Percentiles rank a stretch among this genome's conserved stretches.
Evolutionary conservation across 2,888 invertebrate species (phyloP).

Genomic region (Diarsia dahlii): DNA sequence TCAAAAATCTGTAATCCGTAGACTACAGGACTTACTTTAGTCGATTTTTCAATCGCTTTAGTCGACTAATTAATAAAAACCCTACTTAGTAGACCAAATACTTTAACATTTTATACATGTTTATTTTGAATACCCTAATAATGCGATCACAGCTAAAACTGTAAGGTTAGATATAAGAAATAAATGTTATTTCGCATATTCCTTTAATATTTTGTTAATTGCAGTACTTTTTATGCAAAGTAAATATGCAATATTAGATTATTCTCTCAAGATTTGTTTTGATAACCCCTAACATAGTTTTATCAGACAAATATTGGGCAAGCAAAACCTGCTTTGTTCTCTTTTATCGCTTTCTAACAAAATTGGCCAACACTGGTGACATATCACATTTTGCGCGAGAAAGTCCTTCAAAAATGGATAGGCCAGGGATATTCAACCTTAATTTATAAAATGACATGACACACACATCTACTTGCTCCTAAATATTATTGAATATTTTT

Average conservation of each 20-base stretch:
- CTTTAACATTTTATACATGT: slow-evolving; percentile 34
- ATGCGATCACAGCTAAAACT: slow-evolving; percentile 59
- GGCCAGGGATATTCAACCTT: slow-evolving; percentile 28
- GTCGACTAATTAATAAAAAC: slow-evolving; percentile 24
- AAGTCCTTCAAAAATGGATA: slow-evolving; percentile 1
- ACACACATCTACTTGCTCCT: slow-evolving; percentile 5
- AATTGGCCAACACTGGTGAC: neutral
- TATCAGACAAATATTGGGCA: neutral
- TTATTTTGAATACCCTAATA: slow-evolving; percentile 45
- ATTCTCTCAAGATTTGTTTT: slow-evolving; percentile 11
- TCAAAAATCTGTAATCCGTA: neutral
- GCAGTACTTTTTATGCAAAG: slow-evolving; percentile 38
- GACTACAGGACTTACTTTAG: slow-evolving; percentile 2
- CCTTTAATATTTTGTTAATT: slow-evolving; percentile 42
- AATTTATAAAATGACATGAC: too few relatives aligned
- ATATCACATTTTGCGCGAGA: neutral
- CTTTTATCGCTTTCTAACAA: neutral
- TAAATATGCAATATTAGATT: slow-evolving; percentile 21
- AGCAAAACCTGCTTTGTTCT: neutral
- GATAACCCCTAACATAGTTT: neutral
- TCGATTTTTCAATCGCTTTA: slow-evolving; percentile 18
- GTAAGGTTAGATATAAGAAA: slow-evolving; percentile 56
- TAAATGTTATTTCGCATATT: slow-evolving; percentile 57
- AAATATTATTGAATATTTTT: slow-evolving; percentile 3
- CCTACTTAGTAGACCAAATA: slow-evolving; percentile 15